Base-by-base conservation (phyloP, 2,797 vertebrate species). In the Acanthiza pusilla region DNA sequence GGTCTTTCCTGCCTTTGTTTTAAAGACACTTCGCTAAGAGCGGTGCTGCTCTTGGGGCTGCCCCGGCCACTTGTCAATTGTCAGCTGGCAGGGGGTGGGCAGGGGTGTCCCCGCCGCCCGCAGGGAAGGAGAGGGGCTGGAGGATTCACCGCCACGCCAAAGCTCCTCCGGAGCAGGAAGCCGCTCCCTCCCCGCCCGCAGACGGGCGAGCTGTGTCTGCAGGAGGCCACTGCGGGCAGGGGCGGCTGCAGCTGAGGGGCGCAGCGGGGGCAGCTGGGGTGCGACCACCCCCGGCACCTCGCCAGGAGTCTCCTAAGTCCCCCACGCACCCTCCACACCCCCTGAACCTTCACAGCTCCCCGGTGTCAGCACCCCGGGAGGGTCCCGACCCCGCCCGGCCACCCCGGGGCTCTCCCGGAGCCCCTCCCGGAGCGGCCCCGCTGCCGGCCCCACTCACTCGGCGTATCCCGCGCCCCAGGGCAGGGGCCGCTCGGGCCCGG, bases 391-490 rank as follows among this genome's bases (percentile, higher is more conserved):
- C 50, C 45, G 23, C 53, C 25, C 27, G 19, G 27, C 30, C 26
- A 3, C 26, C 57, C 63, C 57, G 38, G 34, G 29, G 22, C 22
- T 42, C 25, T 32, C 72, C 74, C 65, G 13, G 7, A 21, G 53
- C 65, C 45, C 27, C 16, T n/a, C 61, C 51, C 55, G 40, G 36
- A 53, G 32, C 32, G 47, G 50, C 45, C 61, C 65, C 66, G 48
- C 38, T 22, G 72, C 55, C 57, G 42, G 26, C 48, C 61, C 67
- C 87, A 97, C 98, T 98, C 95, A 98, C 98, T 98, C 98, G 7
- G 98, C 98, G 47, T 98, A 98, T 74, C 98, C 98, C 23, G 97
- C 93, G 42, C 96, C 86, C 97, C 97, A 98, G 7, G 96, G 98
- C 80, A 98, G 96, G 15, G 54, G 14, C 78, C 92, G 91, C 87